phyloP scores from a whole-genome alignment of 2,113 vertebrate genomes.

The Theropithecus gelada region DNA sequence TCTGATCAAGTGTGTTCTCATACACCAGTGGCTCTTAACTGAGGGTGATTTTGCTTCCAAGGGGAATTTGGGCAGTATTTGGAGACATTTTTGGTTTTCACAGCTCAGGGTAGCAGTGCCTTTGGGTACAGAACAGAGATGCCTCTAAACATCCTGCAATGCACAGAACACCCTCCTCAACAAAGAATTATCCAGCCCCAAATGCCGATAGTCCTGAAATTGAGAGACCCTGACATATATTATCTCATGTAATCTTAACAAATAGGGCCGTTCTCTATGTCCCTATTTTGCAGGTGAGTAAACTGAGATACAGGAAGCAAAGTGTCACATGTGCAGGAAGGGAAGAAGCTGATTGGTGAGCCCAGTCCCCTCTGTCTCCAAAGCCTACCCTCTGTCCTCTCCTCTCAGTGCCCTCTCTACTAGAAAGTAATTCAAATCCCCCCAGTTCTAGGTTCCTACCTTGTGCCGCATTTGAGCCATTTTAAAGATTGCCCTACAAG shows the following conservation, averaged over 20 bases:
- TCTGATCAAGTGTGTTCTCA: background rate
- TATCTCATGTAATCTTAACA: background rate
- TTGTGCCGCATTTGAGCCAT: background rate
- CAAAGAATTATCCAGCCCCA: background rate
- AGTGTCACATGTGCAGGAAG: background rate
- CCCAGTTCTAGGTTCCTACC: background rate
- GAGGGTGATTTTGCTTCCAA: background rate
- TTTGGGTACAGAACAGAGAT: background rate
- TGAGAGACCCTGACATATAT: too few species aligned
- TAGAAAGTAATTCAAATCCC: background rate
- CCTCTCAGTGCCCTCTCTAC: background rate
- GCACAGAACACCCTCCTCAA: background rate
- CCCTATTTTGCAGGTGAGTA: background rate
- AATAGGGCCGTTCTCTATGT: too few species aligned
- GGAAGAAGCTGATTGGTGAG: background rate
- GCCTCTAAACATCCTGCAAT: background rate
- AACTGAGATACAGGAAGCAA: background rate
- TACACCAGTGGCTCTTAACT: background rate
- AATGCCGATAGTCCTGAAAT: too few species aligned
- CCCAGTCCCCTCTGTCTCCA: background rate
- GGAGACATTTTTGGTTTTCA: conserved; percentile 12
- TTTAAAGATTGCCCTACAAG: background rate
- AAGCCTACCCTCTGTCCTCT: background rate
- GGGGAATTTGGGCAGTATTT: background rate
- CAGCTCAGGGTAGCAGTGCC: background rate